phyloP scores from a whole-genome alignment of 1,140 invertebrate genomes.

The Teleogryllus occipitalis region DNA sequence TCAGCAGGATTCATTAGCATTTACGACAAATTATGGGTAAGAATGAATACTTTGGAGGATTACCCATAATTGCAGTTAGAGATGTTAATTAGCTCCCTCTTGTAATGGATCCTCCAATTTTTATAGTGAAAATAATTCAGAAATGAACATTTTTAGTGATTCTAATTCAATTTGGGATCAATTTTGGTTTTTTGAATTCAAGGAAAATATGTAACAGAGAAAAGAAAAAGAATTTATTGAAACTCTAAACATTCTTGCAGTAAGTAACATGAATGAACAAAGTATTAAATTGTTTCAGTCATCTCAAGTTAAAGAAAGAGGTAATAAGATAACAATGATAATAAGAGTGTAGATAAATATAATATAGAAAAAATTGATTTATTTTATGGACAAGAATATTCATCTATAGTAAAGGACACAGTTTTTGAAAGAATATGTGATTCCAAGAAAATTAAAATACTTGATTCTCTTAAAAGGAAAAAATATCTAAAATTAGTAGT shows the following conservation, averaged over 20 bases:
- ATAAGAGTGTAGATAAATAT: too few species aligned
- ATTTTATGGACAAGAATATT: background rate
- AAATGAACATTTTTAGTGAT: too few species aligned
- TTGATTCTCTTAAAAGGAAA: background rate
- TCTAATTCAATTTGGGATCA: too few species aligned
- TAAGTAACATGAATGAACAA: too few species aligned
- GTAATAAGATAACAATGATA: too few species aligned
- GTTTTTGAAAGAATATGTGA: background rate
- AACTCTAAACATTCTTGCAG: too few species aligned
- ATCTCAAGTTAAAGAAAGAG: too few species aligned
- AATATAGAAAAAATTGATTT: background rate
- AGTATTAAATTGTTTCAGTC: too few species aligned
- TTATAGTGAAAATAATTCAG: background rate
- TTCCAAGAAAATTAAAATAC: background rate
- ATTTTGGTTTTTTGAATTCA: too few species aligned
- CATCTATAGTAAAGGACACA: background rate
- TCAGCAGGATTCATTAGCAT: constrained; percentile 15
- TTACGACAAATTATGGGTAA: constrained; percentile 32
- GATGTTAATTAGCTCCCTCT: constrained; percentile 29
- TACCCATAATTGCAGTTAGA: constrained; percentile 25
- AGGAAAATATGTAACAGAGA: too few species aligned
- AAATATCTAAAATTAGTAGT: background rate
- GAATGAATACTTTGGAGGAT: constrained; percentile 27
- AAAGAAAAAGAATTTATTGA: too few species aligned
- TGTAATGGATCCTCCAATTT: constrained; percentile 23